A percentile compares a stretch with the other conserved stretches of the same genome.
Conservation (phyloP, 2,888 invertebrate species). For the Cosmorhoe ocellata region DNA sequence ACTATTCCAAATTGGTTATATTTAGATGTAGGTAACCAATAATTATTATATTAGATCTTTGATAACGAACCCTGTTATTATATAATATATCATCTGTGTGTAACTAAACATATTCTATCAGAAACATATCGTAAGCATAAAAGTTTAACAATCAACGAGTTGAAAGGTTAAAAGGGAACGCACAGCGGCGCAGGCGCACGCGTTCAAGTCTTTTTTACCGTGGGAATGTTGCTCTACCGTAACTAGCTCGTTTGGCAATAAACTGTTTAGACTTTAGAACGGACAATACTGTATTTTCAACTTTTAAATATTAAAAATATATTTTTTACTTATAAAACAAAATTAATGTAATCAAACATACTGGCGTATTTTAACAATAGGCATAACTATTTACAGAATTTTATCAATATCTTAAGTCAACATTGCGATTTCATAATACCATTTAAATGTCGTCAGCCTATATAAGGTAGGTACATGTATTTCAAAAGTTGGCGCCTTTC, state of each 20-base stretch:
- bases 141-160: slow-evolving; percentile 22
- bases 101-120: slow-evolving; percentile 1
- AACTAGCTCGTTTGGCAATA: slow-evolving; percentile 31
- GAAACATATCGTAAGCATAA: slow-evolving; percentile 11
- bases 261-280: slow-evolving; percentile 7
- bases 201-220: slow-evolving; percentile 34
- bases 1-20: slow-evolving; percentile 4
- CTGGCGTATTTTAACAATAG: too few species aligned
- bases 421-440: slow-evolving; percentile 31
- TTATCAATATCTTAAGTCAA: neutral
- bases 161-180: slow-evolving; percentile 32
- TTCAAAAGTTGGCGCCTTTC: slow-evolving; percentile 28
- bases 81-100: slow-evolving; percentile 10
- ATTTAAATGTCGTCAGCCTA: slow-evolving; percentile 32
- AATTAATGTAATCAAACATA: too few species aligned
- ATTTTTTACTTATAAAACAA: too few species aligned
- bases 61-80: slow-evolving; percentile 1
- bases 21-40: slow-evolving; percentile 1
- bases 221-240: slow-evolving; percentile 31
- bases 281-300: neutral
- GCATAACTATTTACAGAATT: too few species aligned
- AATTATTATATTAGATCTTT: neutral
- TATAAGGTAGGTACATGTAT: neutral
- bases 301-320: too few species aligned
- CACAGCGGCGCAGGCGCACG: slow-evolving; percentile 26